Conservation (phyloP, 2,888 invertebrate genomes). For the Anaspis maculata region DNA sequence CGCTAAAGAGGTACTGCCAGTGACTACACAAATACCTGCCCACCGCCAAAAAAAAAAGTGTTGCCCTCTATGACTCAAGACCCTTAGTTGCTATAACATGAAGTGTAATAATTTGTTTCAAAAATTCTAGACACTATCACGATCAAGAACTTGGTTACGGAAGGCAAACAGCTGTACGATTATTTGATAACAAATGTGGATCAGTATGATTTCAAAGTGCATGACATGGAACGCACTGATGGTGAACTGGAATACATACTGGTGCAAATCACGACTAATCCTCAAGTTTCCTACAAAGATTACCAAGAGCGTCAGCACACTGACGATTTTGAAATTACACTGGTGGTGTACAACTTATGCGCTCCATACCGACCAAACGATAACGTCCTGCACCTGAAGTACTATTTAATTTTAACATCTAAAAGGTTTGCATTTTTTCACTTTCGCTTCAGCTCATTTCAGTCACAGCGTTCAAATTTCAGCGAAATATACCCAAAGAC, state of each 20-base stretch:
- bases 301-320: slow-evolving; percentile 51
- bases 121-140: slow-evolving; percentile 46
- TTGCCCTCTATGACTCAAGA: no score
- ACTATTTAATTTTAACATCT: slow-evolving; percentile 54
- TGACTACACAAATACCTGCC: no score
- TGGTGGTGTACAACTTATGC: slow-evolving; percentile 54
- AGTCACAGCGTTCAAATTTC: no score
- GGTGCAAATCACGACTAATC: slow-evolving; percentile 51
- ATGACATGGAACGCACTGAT: slow-evolving; percentile 49
- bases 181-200: slow-evolving; percentile 61
- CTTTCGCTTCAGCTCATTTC: no score
- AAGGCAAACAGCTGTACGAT: slow-evolving; percentile 58
- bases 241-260: slow-evolving; percentile 51
- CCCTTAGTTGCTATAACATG: no score
- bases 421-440: no score
- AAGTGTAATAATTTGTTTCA: slow-evolving; percentile 5
- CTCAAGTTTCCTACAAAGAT: slow-evolving; percentile 51
- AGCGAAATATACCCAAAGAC: slow-evolving; percentile 55
- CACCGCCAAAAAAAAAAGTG: not conserved
- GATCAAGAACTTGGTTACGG: slow-evolving; percentile 52
- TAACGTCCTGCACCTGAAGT: slow-evolving; percentile 46
- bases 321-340: slow-evolving; percentile 60
- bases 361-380: slow-evolving; percentile 33
- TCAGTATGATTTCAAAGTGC: slow-evolving; percentile 57
- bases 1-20: no score